Evolutionary conservation across 2,797 vertebrate species (phyloP).

Genomic region (Triplophysa bombifrons): DNA sequence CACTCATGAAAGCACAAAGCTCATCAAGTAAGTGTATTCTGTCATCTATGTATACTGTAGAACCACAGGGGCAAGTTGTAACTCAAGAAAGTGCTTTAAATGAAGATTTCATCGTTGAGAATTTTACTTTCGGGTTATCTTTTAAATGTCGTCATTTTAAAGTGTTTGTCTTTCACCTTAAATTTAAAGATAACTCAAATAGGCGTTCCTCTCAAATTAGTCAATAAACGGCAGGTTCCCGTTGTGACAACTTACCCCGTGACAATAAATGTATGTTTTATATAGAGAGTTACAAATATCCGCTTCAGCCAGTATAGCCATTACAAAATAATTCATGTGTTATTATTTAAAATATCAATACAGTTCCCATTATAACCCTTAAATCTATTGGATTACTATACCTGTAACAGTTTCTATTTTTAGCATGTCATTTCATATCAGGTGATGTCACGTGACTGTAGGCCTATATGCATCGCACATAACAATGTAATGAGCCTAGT

Average conservation of each 20-base stretch:
- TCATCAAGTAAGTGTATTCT: slow-evolving; percentile 64
- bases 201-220: too few relatives aligned
- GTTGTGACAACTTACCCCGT: not conserved
- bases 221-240: too few relatives aligned
- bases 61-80: not conserved
- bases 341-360: not conserved
- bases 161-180: too few relatives aligned
- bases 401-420: not conserved
- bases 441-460: slow-evolving; percentile 53
- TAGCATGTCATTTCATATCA: slow-evolving; percentile 44
- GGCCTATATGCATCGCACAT: not conserved
- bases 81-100: not conserved
- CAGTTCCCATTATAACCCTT: not conserved
- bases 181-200: too few relatives aligned
- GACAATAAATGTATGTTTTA: too few relatives aligned
- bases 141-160: not conserved
- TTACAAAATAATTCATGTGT: too few relatives aligned
- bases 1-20: slow-evolving; percentile 51
- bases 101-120: too few relatives aligned
- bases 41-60: too few relatives aligned
- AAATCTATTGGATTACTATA: too few relatives aligned
- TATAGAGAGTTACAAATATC: too few relatives aligned
- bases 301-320: not conserved
- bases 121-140: too few relatives aligned
- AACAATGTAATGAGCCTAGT: not conserved